Conservation (phyloP, 2,888 invertebrate species). For the Microchrysa polita region DNA sequence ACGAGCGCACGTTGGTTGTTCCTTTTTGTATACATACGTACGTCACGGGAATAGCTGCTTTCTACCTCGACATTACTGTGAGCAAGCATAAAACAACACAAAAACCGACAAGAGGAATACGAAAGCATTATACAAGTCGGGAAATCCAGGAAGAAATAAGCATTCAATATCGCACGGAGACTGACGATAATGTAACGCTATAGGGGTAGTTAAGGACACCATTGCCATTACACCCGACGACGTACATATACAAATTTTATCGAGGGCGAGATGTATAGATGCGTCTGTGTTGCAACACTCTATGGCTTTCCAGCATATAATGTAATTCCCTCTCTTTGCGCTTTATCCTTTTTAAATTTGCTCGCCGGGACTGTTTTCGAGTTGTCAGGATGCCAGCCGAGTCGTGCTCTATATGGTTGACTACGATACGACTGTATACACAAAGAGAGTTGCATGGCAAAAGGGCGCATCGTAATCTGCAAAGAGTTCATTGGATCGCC, state of each 20-base stretch:
- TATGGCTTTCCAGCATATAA: conserved; percentile 2
- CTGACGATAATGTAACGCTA: conserved; percentile 27
- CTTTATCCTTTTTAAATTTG: not conserved
- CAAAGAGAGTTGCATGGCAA: not conserved
- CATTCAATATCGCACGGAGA: conserved; percentile 38
- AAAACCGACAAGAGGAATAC: not conserved
- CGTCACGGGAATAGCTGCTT: conserved; percentile 4
- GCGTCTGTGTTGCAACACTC: conserved; percentile 8
- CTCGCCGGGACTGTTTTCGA: not conserved
- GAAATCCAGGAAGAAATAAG: conserved; percentile 39
- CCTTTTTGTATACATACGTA: conserved; percentile 5
- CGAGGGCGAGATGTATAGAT: not conserved
- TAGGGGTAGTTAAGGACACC: conserved; percentile 26
- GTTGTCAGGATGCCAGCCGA: conserved; percentile 6
- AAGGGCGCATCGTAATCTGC: not conserved
- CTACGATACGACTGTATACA: not conserved
- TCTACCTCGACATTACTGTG: not conserved
- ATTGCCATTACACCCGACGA: not conserved
- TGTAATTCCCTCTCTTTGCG: not conserved
- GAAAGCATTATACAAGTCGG: conserved; percentile 1
- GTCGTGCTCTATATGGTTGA: no score
- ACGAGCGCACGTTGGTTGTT: not conserved
- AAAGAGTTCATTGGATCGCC: not conserved
- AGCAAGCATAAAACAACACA: not conserved
- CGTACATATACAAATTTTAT: conserved; percentile 3